phyloP scores from a whole-genome alignment of 2,797 vertebrate genomes.

The Triplophysa yarkandensis region DNA sequence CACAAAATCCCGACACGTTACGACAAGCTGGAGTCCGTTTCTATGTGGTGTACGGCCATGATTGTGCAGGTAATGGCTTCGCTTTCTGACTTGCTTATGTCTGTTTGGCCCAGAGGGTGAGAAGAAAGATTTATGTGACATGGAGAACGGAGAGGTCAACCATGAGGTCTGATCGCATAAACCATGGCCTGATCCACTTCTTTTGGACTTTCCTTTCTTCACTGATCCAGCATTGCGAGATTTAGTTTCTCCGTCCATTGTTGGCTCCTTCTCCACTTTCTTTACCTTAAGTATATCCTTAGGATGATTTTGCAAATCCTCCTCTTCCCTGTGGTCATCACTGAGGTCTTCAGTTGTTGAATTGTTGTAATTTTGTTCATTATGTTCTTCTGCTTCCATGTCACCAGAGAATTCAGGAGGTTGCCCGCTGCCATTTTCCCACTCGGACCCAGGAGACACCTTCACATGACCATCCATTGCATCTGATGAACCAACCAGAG shows the following conservation, averaged over 20 bases:
- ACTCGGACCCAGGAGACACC: constrained; percentile 27
- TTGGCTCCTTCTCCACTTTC: constrained; percentile 64
- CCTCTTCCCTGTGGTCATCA: constrained; percentile 66
- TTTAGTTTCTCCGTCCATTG: constrained; percentile 69
- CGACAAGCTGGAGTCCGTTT: constrained; percentile 70
- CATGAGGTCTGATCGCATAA: constrained; percentile 43
- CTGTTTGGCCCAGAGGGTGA: constrained; percentile 70
- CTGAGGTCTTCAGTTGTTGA: constrained; percentile 41
- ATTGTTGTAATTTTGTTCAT: constrained; percentile 58
- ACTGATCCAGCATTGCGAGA: constrained; percentile 68
- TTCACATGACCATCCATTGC: constrained; percentile 47
- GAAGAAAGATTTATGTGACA: constrained; percentile 68
- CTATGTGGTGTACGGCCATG: constrained; percentile 68
- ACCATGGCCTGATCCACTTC: constrained; percentile 52
- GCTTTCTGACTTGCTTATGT: constrained; percentile 78
- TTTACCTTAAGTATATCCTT: constrained; percentile 39
- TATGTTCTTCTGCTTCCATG: constrained; percentile 58
- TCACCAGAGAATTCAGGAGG: constrained; percentile 56
- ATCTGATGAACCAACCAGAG: constrained; percentile 49
- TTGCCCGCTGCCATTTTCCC: constrained; percentile 60
- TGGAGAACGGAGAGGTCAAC: constrained; percentile 46
- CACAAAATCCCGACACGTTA: constrained; percentile 73
- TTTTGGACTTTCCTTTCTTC: constrained; percentile 67
- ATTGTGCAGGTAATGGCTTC: constrained; percentile 75
- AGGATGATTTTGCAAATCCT: constrained; percentile 26